Evolutionary conservation across 2,888 invertebrate genomes (phyloP).

Genomic region (Melanophora roralis): DNA sequence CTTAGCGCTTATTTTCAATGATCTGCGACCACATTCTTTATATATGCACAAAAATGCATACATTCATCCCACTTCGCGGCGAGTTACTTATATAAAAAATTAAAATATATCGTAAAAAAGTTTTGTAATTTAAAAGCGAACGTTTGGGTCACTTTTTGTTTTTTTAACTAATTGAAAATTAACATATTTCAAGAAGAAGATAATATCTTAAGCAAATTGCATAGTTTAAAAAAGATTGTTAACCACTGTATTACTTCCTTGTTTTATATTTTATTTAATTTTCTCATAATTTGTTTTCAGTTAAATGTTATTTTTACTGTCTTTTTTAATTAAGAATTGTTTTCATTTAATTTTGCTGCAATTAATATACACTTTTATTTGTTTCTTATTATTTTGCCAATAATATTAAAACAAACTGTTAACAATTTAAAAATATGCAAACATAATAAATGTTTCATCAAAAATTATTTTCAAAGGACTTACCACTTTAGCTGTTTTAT

Average conservation of each 20-base stretch:
- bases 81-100: no score
- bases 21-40: no score
- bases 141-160: no score
- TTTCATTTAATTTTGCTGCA: background rate
- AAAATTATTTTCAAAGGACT: conserved; percentile 70
- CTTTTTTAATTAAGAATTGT: background rate
- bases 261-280: background rate
- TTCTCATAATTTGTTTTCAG: background rate
- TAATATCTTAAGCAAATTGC: no score
- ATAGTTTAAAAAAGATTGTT: no score
- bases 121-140: no score
- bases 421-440: background rate
- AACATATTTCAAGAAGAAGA: no score
- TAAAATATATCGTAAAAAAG: no score
- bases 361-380: background rate
- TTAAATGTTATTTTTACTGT: background rate
- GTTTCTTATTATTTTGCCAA: background rate
- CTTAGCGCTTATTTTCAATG: no score
- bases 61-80: no score
- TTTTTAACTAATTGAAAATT: no score
- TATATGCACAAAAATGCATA: background rate
- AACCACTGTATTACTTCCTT: background rate
- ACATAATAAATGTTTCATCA: background rate
- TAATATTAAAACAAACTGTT: background rate
- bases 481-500: conserved; percentile 77